Percentiles rank a stretch among this genome's conserved stretches.
Conservation (phyloP, 2,888 invertebrate genomes). For the Myopa tessellatipennis region DNA sequence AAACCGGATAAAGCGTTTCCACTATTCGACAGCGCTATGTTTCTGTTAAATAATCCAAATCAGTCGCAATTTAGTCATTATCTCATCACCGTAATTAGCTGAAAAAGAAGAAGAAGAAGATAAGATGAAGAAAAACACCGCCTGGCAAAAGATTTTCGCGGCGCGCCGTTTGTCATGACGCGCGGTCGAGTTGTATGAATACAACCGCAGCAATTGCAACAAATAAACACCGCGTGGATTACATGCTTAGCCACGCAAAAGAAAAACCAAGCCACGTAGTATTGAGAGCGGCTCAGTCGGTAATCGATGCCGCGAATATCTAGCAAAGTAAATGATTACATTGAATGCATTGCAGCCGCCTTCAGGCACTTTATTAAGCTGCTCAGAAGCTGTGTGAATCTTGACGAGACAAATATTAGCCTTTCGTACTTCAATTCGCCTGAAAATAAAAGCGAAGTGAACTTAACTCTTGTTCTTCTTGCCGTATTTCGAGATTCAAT, state of each 20-base stretch:
- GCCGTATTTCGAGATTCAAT: no score
- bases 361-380: no score
- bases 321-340: not conserved
- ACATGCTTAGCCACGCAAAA: not conserved
- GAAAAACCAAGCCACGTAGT: not conserved
- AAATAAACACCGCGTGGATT: not conserved
- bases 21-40: no score
- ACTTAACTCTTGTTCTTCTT: no score
- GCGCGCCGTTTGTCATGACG: not conserved
- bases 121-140: slow-evolving; percentile 1
- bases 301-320: not conserved
- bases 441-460: no score
- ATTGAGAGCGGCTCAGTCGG: not conserved
- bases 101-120: not conserved
- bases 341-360: no score
- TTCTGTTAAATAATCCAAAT: not conserved
- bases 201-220: not conserved
- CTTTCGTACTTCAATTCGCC: no score
- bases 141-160: not conserved
- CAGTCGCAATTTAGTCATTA: slow-evolving; percentile 6
- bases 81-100: slow-evolving; percentile 4
- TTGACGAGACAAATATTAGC: no score
- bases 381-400: no score
- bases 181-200: no score
- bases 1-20: no score